phyloP scores from a whole-genome alignment of 2,113 vertebrate genomes.

The Ceuthmochares aereus region DNA sequence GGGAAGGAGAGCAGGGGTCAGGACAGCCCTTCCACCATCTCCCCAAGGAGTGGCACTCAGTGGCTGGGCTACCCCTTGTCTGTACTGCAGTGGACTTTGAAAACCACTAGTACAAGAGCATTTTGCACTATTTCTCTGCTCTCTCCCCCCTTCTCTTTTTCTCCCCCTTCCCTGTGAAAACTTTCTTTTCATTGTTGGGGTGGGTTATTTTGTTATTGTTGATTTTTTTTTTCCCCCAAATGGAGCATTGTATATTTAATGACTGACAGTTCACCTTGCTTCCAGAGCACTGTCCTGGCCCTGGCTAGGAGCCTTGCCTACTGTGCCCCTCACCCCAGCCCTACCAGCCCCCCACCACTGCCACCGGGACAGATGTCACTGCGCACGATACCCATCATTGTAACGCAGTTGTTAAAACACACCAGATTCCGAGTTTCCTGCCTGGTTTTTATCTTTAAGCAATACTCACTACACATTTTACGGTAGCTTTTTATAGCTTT shows the following conservation, averaged over 20 bases:
- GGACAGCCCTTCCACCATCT: constrained; percentile 13
- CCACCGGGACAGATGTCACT: constrained; percentile 25
- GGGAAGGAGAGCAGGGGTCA: background rate
- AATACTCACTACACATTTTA: constrained; percentile 88
- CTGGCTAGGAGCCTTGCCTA: constrained; percentile 23
- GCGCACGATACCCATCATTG: constrained; percentile 55
- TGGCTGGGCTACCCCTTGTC: constrained; percentile 52
- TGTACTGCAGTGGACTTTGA: constrained; percentile 70
- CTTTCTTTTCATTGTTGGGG: background rate
- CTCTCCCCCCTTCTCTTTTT: constrained; percentile 45
- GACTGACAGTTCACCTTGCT: constrained; percentile 27
- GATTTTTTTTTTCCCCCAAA: constrained; percentile 7
- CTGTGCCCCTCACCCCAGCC: background rate
- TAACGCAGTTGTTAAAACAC: constrained; percentile 74
- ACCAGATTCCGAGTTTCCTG: constrained; percentile 86
- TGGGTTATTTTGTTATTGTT: background rate
- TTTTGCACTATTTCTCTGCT: constrained; percentile 78
- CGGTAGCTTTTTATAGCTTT: constrained; percentile 85
- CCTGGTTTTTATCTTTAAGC: constrained; percentile 82
- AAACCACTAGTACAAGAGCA: constrained; percentile 85
- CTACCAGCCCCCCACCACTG: constrained; percentile 10
- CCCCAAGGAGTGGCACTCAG: background rate
- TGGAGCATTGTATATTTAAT: constrained; percentile 64
- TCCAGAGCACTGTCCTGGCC: constrained; percentile 53
- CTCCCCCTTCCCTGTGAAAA: background rate